These are phyloP conservation scores for Enteromius afrohamiltoni DNA, from an alignment of 2,797 vertebrate genomes.

Conservation along the genomic window DNA sequence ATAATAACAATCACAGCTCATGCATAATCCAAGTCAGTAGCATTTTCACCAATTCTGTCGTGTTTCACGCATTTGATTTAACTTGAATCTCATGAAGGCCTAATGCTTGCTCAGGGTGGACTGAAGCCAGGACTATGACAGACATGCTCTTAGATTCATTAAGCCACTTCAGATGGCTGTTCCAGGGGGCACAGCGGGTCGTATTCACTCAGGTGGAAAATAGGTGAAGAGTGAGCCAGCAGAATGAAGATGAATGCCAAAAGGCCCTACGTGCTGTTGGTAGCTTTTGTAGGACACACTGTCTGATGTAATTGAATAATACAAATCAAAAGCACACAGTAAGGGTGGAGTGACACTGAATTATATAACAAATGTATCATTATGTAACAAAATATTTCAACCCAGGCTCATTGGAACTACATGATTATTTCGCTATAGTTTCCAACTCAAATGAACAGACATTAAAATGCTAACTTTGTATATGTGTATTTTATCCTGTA, in stretches of 20 bases:
- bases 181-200: slow-evolving; percentile 54
- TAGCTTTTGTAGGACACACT: slow-evolving; percentile 29
- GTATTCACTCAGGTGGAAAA: slow-evolving; percentile 49
- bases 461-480: background rate
- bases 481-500: background rate
- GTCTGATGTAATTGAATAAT: slow-evolving; percentile 11
- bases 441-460: background rate
- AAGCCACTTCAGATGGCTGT: slow-evolving; percentile 45
- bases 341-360: background rate
- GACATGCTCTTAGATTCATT: slow-evolving; percentile 44
- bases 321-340: slow-evolving; percentile 4
- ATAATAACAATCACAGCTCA: background rate
- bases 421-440: background rate
- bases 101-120: slow-evolving; percentile 34
- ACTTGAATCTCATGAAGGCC: slow-evolving; percentile 37
- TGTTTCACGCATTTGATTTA: background rate
- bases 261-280: slow-evolving; percentile 26
- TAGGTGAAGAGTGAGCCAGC: slow-evolving; percentile 23
- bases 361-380: slow-evolving; percentile 2
- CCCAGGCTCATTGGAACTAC: background rate
- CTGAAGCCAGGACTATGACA: slow-evolving; percentile 47
- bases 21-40: background rate
- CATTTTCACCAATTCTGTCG: background rate
- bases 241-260: slow-evolving; percentile 39
- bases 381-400: background rate